Evolutionary conservation across 2,797 vertebrate species (phyloP).

Genomic region (Microtus agrestis): DNA sequence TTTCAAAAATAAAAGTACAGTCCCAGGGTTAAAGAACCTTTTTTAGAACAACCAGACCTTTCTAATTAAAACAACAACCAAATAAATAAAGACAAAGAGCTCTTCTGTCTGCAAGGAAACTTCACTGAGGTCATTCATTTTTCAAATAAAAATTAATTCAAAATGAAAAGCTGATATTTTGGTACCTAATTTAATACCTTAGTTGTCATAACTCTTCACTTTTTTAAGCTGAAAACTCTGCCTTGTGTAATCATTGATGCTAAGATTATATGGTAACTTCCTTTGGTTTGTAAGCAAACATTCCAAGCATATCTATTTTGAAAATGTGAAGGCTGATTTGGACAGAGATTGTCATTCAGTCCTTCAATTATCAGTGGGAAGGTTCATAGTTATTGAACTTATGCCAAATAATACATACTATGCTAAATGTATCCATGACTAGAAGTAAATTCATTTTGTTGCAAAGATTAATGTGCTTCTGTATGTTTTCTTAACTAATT

Average conservation of each 20-base stretch:
- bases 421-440: neutral
- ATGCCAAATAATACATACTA: neutral
- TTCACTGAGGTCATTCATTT: slow-evolving; percentile 48
- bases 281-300: slow-evolving; percentile 34
- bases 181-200: slow-evolving; percentile 47
- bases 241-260: slow-evolving; percentile 50
- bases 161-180: slow-evolving; percentile 48
- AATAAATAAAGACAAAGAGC: slow-evolving; percentile 8
- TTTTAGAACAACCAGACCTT: slow-evolving; percentile 48
- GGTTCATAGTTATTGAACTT: neutral
- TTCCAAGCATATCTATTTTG: slow-evolving; percentile 15
- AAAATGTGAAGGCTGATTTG: slow-evolving; percentile 42
- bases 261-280: neutral
- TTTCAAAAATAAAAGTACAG: neutral
- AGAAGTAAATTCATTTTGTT: neutral
- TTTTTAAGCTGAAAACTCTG: slow-evolving; percentile 22
- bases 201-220: neutral
- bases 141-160: slow-evolving; percentile 62
- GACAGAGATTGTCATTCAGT: slow-evolving; percentile 41
- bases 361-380: slow-evolving; percentile 11
- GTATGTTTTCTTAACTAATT: neutral
- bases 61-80: neutral
- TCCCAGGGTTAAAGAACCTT: slow-evolving; percentile 18
- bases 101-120: slow-evolving; percentile 42
- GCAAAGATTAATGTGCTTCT: slow-evolving; percentile 33